Conservation (phyloP, 2,113 vertebrate species). For the Lucifuga dentata region DNA sequence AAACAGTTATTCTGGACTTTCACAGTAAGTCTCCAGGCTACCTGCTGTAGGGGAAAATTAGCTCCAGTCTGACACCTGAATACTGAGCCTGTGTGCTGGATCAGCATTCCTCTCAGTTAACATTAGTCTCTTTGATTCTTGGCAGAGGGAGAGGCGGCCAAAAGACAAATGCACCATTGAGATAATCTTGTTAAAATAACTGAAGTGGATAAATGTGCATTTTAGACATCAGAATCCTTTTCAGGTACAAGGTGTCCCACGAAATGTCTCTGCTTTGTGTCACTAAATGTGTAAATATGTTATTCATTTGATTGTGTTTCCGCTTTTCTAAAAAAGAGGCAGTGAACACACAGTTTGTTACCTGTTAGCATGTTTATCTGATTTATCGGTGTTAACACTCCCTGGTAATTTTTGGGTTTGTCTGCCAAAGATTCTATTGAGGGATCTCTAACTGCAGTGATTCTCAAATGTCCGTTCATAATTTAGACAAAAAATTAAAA, state of each 20-base stretch:
- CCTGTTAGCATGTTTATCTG: too few species aligned
- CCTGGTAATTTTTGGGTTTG: constrained; percentile 74
- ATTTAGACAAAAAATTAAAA: constrained; percentile 12
- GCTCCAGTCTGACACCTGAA: constrained; percentile 15
- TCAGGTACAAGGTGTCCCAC: too few species aligned
- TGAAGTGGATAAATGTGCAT: constrained; percentile 31
- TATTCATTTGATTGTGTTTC: constrained; percentile 1
- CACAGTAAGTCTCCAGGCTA: constrained; percentile 11
- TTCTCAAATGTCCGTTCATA: constrained; percentile 66
- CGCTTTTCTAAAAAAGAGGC: too few species aligned
- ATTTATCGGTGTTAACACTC: constrained; percentile 4
- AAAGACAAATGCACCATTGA: constrained; percentile 59
- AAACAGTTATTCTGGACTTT: constrained; percentile 15
- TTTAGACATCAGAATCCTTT: constrained; percentile 38
- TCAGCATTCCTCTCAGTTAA: constrained; percentile 59
- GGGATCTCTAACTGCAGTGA: constrained; percentile 72
- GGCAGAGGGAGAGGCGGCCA: constrained; percentile 39
- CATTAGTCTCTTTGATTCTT: constrained; percentile 48
- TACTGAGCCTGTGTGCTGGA: constrained; percentile 35
- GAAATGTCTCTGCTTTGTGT: constrained; percentile 23
- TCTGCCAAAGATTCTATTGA: constrained; percentile 67
- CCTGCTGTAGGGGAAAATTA: constrained; percentile 14
- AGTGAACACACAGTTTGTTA: background rate
- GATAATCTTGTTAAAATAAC: constrained; percentile 42
- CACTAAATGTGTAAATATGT: constrained; percentile 21